Conservation (phyloP, 2,113 vertebrate species). For the Leptocoma aspasia region DNA sequence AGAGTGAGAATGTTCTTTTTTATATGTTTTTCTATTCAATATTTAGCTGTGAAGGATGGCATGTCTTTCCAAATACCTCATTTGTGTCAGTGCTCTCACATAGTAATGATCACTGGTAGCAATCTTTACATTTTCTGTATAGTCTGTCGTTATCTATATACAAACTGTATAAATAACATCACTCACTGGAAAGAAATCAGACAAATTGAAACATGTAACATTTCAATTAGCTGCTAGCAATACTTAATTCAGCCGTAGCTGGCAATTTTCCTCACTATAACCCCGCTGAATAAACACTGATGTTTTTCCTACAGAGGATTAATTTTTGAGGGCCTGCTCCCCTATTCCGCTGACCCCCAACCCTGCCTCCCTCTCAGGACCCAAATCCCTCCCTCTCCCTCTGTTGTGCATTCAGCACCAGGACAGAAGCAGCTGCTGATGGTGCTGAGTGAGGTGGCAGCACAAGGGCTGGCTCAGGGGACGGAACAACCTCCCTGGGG, state of each 20-base stretch:
- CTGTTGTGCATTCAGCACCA: fast-evolving
- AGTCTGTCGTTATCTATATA: conserved; percentile 37
- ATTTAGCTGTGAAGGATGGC: not conserved
- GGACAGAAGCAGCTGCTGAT: not conserved
- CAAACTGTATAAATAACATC: conserved; percentile 45
- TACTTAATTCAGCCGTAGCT: conserved; percentile 37
- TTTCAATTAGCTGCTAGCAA: conserved; percentile 53
- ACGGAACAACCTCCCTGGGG: not conserved
- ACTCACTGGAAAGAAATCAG: conserved; percentile 45
- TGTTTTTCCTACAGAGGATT: not conserved
- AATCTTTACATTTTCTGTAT: conserved; percentile 37
- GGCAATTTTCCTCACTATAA: conserved; percentile 22
- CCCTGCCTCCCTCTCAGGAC: not conserved
- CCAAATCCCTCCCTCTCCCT: not conserved
- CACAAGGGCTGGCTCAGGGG: not conserved
- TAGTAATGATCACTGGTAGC: not conserved
- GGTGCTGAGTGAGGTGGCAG: not conserved
- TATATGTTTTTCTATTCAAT: not conserved
- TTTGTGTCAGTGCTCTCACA: not conserved
- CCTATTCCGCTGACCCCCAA: not conserved
- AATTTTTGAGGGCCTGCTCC: not conserved
- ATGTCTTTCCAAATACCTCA: not conserved
- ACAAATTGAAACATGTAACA: conserved; percentile 32
- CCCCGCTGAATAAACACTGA: not conserved
- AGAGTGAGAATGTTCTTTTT: not conserved